Base-by-base conservation (phyloP, 1,140 invertebrate genomes). In the Armadillidium nasatum region DNA sequence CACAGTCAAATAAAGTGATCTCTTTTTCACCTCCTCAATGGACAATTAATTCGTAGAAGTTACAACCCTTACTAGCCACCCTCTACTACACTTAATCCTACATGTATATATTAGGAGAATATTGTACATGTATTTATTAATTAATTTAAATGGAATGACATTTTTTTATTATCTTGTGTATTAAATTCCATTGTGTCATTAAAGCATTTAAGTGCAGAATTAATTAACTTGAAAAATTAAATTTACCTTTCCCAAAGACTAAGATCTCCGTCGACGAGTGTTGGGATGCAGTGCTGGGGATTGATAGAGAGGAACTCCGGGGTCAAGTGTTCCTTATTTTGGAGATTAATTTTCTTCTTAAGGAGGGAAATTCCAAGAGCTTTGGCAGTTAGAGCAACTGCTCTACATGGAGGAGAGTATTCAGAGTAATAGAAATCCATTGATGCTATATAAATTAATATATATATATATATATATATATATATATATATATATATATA, bases 261-360 rank as follows among this genome's bases (percentile, higher is more conserved):
- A 33, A 81, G 45, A 43, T 74, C 76, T 15, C 75, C 76, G 23
- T 82, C 81, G 0, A 75, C 78, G 7, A 82, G 19, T 1, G 78
- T 80, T 9, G 81, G 81, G 60, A 82, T 74, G 23, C 46, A 80
- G 66, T 81, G 79, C 50, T 70, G 46, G 15, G 79, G 79, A 72
- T 82, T 81, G 6, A 82, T 81, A 10, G 68, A 79, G 11, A 82
- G 11, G 73, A 83, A 84, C 10, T 82, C 76, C 10, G 78, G 76
- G 23, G 70, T 77, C 44, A 76, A 45, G 3, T 83, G 79, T 79
- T 83, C 81, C 71, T 78, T 71, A 19, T 79, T 74, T 9, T 77
- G n/a, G 10, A 83, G 23, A 76, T 83, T 78, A 0, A 83, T 70
- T 7, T 75, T 45, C 68, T 78, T 81, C 7, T 80, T 43, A 19